Percentiles rank a stretch among this genome's conserved stretches.
Conservation (phyloP, 1,140 invertebrate genomes). For the Drosophila jambulina region DNA sequence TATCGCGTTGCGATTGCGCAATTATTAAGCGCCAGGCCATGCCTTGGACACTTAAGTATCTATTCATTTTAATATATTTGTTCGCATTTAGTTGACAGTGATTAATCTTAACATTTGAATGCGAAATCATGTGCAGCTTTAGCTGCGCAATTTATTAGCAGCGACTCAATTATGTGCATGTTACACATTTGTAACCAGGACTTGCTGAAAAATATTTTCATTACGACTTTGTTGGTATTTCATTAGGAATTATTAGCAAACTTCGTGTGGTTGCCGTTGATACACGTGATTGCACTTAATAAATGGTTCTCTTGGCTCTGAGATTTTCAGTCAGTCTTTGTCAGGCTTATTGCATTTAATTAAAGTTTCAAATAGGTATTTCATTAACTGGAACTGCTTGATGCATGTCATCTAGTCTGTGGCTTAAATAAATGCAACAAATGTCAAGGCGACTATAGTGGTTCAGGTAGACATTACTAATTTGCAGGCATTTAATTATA, state of each 20-base stretch:
- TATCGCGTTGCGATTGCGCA: slow-evolving; percentile 66
- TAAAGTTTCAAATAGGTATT: slow-evolving; percentile 19
- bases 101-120: slow-evolving; percentile 77
- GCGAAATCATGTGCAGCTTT: slow-evolving; percentile 51
- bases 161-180: slow-evolving; percentile 38
- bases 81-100: slow-evolving; percentile 75
- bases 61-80: slow-evolving; percentile 58
- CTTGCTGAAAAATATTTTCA: not conserved
- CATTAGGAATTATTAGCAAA: not conserved
- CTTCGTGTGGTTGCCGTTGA: not conserved
- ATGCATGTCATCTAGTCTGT: slow-evolving; percentile 4
- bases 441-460: slow-evolving; percentile 20
- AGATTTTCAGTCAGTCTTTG: not conserved
- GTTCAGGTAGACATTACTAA: not conserved
- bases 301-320: not conserved
- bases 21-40: slow-evolving; percentile 70
- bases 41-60: slow-evolving; percentile 73
- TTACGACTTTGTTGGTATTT: slow-evolving; percentile 2
- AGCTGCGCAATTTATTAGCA: slow-evolving; percentile 54
- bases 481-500: not conserved
- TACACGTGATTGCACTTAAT: not conserved
- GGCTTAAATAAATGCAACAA: slow-evolving; percentile 9
- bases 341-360: slow-evolving; percentile 10
- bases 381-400: slow-evolving; percentile 3
- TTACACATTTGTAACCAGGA: slow-evolving; percentile 12